These are phyloP conservation scores for Acleris emargana DNA, from an alignment of 2,888 invertebrate species.

Conservation along the genomic window DNA sequence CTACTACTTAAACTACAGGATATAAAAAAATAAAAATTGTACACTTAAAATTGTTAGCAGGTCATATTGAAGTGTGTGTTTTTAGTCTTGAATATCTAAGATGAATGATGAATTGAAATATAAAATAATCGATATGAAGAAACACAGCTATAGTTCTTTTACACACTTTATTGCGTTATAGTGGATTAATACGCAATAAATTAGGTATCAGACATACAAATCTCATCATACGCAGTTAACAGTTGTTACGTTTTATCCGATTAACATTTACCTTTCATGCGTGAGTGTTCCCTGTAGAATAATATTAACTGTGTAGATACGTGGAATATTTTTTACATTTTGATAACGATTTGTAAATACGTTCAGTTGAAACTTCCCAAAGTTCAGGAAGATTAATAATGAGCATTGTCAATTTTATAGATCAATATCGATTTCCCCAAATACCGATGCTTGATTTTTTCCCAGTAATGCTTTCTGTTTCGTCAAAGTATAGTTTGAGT, in stretches of 20 bases:
- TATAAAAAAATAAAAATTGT: no score
- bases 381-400: conserved; percentile 60
- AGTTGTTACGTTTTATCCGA: conserved; percentile 65
- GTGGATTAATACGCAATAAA: conserved; percentile 2
- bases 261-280: conserved; percentile 62
- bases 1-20: no score
- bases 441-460: conserved; percentile 30
- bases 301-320: conserved; percentile 42
- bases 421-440: conserved; percentile 5
- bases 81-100: no score
- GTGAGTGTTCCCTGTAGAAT: conserved; percentile 54
- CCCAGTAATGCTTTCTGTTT: conserved; percentile 38
- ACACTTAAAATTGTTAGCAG: no score
- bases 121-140: no score
- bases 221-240: conserved; percentile 80
- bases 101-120: background rate
- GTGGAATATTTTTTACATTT: conserved; percentile 19
- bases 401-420: conserved; percentile 15
- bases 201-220: conserved; percentile 48
- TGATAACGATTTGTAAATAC: conserved; percentile 41
- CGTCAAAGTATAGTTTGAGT: conserved; percentile 39
- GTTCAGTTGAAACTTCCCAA: conserved; percentile 58
- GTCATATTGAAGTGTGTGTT: no score
- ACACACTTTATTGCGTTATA: conserved; percentile 13
- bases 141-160: background rate